Conservation (phyloP, 1,140 invertebrate species). For the Charaxes varanes region DNA sequence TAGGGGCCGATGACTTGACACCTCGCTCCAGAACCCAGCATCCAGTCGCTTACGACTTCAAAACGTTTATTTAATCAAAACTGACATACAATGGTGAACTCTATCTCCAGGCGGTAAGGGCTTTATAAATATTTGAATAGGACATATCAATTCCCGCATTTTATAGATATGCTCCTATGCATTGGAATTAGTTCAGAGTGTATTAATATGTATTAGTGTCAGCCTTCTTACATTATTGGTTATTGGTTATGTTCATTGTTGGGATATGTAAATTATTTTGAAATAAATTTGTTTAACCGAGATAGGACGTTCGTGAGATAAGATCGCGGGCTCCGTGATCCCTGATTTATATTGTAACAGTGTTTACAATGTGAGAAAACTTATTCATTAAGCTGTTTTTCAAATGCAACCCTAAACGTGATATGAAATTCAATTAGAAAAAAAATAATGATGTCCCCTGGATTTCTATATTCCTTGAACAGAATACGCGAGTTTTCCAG, state of each 20-base stretch:
- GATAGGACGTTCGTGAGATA: conserved; percentile 16
- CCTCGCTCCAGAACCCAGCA: conserved; percentile 36
- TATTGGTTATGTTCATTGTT: conserved; percentile 58
- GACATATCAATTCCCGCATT: conserved; percentile 31
- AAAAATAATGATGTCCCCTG: too few species aligned
- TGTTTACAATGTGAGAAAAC: too few species aligned
- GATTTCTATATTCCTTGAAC: too few species aligned
- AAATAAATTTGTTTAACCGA: conserved; percentile 42
- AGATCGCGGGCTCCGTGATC: conserved; percentile 9
- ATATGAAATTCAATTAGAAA: too few species aligned
- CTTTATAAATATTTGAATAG: conserved; percentile 5
- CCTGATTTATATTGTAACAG: conserved; percentile 11
- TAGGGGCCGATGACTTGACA: conserved; percentile 68
- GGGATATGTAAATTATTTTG: conserved; percentile 47
- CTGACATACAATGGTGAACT: conserved; percentile 15
- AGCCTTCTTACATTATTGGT: conserved; percentile 60
- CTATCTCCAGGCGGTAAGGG: conserved; percentile 16
- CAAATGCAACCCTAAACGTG: too few species aligned
- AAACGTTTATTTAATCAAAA: conserved; percentile 6
- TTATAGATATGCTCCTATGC: conserved; percentile 40
- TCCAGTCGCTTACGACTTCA: conserved; percentile 15
- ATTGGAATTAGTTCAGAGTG: conserved; percentile 58
- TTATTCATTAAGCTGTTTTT: too few species aligned
- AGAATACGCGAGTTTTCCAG: too few species aligned
- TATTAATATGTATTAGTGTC: conserved; percentile 68